phyloP scores from a whole-genome alignment of 2,888 invertebrate genomes.

The Alitta virens region DNA sequence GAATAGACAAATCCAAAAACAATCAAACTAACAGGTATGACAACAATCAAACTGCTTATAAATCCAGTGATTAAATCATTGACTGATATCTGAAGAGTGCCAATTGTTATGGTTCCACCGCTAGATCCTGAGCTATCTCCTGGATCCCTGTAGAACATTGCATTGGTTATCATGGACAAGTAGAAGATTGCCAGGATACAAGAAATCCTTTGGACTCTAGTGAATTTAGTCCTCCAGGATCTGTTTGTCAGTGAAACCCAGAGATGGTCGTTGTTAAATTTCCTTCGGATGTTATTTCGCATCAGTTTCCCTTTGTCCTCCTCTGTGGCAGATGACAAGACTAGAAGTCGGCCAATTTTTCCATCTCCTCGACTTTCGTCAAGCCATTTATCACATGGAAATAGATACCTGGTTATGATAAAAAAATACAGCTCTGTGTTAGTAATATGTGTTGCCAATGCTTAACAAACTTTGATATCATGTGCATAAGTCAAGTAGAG shows the following conservation, averaged over 20 bases:
- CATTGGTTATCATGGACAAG: constrained; percentile 35
- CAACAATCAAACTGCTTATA: neutral
- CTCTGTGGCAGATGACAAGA: neutral
- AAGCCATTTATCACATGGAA: neutral
- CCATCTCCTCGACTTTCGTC: neutral
- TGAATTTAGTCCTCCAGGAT: constrained; percentile 51
- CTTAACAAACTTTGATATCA: no score
- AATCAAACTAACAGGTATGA: neutral
- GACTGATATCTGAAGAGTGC: neutral
- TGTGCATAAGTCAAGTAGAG: no score
- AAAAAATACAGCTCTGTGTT: no score
- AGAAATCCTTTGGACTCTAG: constrained; percentile 45
- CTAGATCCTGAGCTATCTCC: neutral
- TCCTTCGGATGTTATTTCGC: neutral
- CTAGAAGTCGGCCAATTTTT: neutral
- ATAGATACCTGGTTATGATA: neutral
- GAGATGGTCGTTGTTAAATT: neutral
- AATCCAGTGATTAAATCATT: neutral
- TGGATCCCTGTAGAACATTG: neutral
- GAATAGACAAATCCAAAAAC: no score
- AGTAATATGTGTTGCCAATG: no score
- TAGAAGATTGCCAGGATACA: constrained; percentile 37
- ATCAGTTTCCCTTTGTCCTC: neutral
- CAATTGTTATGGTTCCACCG: neutral
- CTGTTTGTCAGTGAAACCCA: neutral